Percentiles rank a stretch among this genome's conserved stretches.
Evolutionary conservation across 1,140 invertebrate genomes (phyloP).

Genomic region (Pantala flavescens): DNA sequence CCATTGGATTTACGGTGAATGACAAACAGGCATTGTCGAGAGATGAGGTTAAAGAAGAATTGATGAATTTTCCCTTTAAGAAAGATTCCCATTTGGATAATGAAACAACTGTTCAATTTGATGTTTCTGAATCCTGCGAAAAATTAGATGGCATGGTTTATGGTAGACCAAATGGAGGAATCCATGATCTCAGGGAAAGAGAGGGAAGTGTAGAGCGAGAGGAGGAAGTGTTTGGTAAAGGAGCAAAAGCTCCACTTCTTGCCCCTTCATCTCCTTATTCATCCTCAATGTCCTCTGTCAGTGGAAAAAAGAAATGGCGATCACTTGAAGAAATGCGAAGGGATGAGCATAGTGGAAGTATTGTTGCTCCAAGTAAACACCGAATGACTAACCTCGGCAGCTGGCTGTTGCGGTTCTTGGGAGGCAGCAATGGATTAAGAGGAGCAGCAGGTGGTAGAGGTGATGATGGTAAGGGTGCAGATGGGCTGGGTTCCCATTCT

Average conservation of each 20-base stretch:
- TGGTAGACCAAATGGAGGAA: not conserved
- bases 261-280: not conserved
- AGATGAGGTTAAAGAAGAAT: no score
- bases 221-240: not conserved
- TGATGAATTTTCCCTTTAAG: not conserved
- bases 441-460: not conserved
- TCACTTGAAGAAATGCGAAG: not conserved
- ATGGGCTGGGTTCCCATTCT: slow-evolving; percentile 3
- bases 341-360: not conserved
- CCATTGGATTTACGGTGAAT: no score
- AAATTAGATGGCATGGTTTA: not conserved
- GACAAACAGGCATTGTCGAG: no score
- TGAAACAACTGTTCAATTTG: not conserved
- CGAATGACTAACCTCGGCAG: not conserved
- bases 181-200: not conserved
- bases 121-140: not conserved
- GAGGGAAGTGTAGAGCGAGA: not conserved
- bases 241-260: not conserved
- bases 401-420: not conserved
- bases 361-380: not conserved
- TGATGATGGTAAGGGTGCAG: not conserved
- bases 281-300: not conserved
- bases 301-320: not conserved
- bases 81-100: not conserved
- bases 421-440: not conserved